Conservation (phyloP, 2,888 invertebrate genomes). For the Drosophila prostipennis region DNA sequence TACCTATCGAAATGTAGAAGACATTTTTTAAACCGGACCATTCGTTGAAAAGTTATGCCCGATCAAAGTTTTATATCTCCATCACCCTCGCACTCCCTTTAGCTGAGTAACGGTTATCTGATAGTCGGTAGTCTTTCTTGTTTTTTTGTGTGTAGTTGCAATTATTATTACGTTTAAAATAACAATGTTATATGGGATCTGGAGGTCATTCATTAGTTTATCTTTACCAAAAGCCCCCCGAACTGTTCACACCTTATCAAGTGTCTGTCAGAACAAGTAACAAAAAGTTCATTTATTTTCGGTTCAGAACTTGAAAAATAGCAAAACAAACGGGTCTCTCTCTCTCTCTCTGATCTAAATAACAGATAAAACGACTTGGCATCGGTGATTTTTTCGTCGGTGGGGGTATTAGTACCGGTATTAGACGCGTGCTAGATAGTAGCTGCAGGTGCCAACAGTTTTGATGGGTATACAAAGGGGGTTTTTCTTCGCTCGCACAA, state of each 20-base stretch:
- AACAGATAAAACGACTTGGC: constrained; percentile 27
- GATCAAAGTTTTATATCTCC: too few species aligned
- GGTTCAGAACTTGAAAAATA: constrained; percentile 12
- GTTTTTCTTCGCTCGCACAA: constrained; percentile 19
- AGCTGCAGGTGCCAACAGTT: constrained; percentile 3
- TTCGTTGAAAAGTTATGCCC: too few species aligned
- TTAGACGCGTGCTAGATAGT: constrained; percentile 28
- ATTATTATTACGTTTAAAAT: too few species aligned
- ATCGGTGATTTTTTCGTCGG: constrained; percentile 29
- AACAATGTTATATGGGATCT: background rate
- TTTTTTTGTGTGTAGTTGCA: too few species aligned
- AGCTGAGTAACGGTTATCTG: too few species aligned
- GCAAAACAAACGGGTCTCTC: constrained; percentile 6
- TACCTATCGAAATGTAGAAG: too few species aligned
- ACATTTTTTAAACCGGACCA: too few species aligned
- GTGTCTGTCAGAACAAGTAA: constrained; percentile 10
- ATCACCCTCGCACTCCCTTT: too few species aligned
- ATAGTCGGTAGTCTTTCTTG: too few species aligned
- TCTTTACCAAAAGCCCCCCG: background rate
- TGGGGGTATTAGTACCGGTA: constrained; percentile 8
- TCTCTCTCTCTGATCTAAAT: constrained; percentile 19
- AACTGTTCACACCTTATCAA: constrained; percentile 20
- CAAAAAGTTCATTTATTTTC: constrained; percentile 23
- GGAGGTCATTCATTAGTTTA: constrained; percentile 13
- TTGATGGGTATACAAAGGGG: constrained; percentile 9